Evolutionary conservation across 2,113 vertebrate species (phyloP), one percentile per base, ranked within the genome.

Genomic region (Puma concolor): DNA sequence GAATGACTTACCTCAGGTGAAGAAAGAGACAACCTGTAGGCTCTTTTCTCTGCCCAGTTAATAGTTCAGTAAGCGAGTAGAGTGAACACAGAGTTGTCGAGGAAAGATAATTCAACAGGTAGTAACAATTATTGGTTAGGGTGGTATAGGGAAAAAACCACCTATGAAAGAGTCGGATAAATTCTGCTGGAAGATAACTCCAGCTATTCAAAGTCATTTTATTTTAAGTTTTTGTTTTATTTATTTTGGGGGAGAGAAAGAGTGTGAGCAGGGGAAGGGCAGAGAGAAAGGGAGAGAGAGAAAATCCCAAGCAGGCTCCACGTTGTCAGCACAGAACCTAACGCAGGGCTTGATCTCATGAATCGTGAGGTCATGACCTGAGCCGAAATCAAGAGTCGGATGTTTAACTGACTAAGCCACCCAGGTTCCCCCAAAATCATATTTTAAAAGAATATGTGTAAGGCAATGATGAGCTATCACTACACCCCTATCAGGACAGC

Each of bases 391-490:
- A 57, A 57, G 54, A 57, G 54, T 57, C 6, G 54, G 57, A 21
- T 8, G 21, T 21, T 60, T 60, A 60, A 23, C 57, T 23, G 57
- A 60, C 57, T 60, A 21, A 9, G 57, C 17, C 57, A 60, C 57
- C 21, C 57, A 60, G 57, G 57, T 9, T 6, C 57, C 57, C 57
- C 54, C 48, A 80, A 88, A 91, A n/a, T 88, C 52, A 36, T 64
- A 85, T 82, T 91, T 89, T 69, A 52, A 91, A 93, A 50, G 7
- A 88, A 54, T 94, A 87, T 48, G n/a, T 85, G n/a, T 14, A 90
- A 80, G 44, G 29, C 19, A 5, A 79, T 11, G 15, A 33, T 79
- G 63, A 92, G 38, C 38, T 88, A 15, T 31, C n/a, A 54, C 33
- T 69, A 57, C 2, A 36, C 23, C 21, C 10, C 10, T 41, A 31